These are phyloP conservation scores for Ormyrus thymus DNA, from an alignment of 2,888 invertebrate species.

Conservation along the genomic window DNA sequence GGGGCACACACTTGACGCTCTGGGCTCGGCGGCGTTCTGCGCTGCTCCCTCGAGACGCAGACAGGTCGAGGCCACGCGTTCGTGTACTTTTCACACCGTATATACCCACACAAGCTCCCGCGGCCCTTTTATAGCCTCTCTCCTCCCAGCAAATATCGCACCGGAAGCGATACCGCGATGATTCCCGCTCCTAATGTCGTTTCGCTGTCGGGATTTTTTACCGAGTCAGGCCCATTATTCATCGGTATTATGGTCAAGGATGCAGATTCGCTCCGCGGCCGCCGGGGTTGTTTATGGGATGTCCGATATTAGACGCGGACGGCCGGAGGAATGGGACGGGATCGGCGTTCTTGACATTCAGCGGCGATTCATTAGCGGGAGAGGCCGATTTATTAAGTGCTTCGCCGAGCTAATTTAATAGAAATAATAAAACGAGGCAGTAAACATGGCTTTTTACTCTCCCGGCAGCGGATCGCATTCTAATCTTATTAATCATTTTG, in stretches of 20 bases:
- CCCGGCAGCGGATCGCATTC: no score
- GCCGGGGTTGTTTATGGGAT: conserved; percentile 27
- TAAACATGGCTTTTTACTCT: conserved; percentile 18
- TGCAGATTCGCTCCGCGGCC: conserved; percentile 3
- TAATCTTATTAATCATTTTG: no score
- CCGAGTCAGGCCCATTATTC: conserved; percentile 24
- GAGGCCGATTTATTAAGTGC: neutral
- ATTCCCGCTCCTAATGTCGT: conserved; percentile 21
- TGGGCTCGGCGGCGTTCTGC: neutral
- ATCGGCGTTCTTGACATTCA: conserved; percentile 33
- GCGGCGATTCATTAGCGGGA: conserved; percentile 20
- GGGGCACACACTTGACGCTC: neutral
- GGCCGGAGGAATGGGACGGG: neutral
- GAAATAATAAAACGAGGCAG: conserved; percentile 10
- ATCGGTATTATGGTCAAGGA: conserved; percentile 42
- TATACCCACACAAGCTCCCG: neutral
- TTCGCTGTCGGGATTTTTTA: conserved; percentile 8
- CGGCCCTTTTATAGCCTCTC: conserved; percentile 34
- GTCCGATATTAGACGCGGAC: neutral
- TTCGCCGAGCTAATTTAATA: conserved; percentile 5
- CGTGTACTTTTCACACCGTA: conserved; percentile 23
- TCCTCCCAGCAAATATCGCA: conserved; percentile 15
- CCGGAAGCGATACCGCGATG: conserved; percentile 23
- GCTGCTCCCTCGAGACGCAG: neutral
- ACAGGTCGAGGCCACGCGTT: conserved; percentile 38